Base-by-base conservation (phyloP, 2,888 invertebrate genomes). In the Lacanobia wlatinum region DNA sequence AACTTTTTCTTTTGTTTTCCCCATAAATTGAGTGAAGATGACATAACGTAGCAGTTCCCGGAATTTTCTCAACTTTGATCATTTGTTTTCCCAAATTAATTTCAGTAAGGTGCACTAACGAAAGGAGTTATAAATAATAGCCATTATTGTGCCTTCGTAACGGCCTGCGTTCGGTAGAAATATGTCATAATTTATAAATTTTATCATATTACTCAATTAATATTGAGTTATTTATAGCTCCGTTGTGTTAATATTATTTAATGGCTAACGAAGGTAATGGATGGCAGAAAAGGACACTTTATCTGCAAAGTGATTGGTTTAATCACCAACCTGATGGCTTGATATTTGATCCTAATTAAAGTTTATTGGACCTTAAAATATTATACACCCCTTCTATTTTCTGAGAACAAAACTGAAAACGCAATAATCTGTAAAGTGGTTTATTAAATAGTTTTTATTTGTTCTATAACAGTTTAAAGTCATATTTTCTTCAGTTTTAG, bases 201-300 rank as follows among this genome's bases (percentile, higher is more conserved):
- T 90, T 90, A 93, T 93, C 90, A 85, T 90, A 91, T 92, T 92
- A 89, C 91, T 86, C 87, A 87, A 92, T 91, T 90, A 89, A 90
- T 86, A 83, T 76, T 83, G 77, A 82, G 88, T 88, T 89, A 88
- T 90, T 90, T 88, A 88, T 87, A 81, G 73, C 80, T 70, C 78
- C 74, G 84, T 87, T 89, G 86, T 87, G 88, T 89, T 88, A 82
- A 82, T 82, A 79, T 73, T 82, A 86, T 87, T 87, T 80, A 85
- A 84, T 79, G 78, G 79, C 83, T 91, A 90, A 91, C 88, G 88
- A 89, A 88, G 86, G 84, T 89, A 87, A 91, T 89, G 76, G 87
- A 89, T 87, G 70, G 82, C 72, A 71, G 78, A 82, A 87, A 83
- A 85, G 80, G 89, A 87, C 83, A 83, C 84, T 80, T 77, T 66